Base-by-base conservation (phyloP, 2,888 invertebrate genomes). In the Apotomis turbidana region DNA sequence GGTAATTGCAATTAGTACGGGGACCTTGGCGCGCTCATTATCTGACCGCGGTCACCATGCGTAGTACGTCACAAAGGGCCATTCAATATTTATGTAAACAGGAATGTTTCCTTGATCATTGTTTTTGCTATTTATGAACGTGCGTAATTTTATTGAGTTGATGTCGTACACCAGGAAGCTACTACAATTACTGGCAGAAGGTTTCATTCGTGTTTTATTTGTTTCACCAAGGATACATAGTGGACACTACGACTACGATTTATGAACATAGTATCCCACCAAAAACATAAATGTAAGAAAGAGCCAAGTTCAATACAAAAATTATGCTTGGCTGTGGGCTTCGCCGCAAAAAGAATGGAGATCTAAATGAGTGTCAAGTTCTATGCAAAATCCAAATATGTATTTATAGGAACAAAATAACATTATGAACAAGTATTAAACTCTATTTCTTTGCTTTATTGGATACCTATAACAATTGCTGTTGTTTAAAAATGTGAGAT, bases 1-100 rank as follows among this genome's bases (percentile, higher is more conserved):
- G 89, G 91, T 90, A 91, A 91, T 92, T 88, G 89, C 90, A 92
- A 93, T 93, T 91, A 93, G 88, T 90, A 90, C 91, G 90, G 88
- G 87, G 88, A 77, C 88, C 88, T 85, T 87, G 85, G 74, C 76
- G 79, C 78, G 80, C 80, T 83, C 84, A 84, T 86, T 87, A 86
- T 87, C 87, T 86, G 84, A 85, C 86, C 86, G 85, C 87, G 85
- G 85, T 85, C 86, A 85, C 87, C 85, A 88, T 85, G 86, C 80
- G 75, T 78, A 85, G 75, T 78, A 85, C 90, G 90, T 90, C 90
- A 91, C 90, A 91, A 91, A 89, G 87, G 86, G 85, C 84, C 86
- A 84, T 79, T 81, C 80, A 76, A 78, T 81, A 78, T 78, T 74
- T 79, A 83, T 82, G 81, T 82, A 85, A 84, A 86, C 86, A 85